phyloP scores from a whole-genome alignment of 2,888 invertebrate genomes.

The Petrolisthes cinctipes region DNA sequence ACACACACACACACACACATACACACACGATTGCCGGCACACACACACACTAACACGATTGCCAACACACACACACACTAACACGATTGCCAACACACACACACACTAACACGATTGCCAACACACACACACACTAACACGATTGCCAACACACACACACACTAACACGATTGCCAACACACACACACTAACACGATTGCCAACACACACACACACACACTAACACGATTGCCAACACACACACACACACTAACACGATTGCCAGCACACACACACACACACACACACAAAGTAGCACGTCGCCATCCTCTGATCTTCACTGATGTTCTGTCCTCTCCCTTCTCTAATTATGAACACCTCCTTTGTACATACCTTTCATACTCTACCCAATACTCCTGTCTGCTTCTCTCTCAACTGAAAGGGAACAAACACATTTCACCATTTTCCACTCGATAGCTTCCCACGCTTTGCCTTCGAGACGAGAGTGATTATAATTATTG shows the following conservation, averaged over 20 bases:
- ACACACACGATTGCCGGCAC: too few relatives aligned
- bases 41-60: background rate
- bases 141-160: slow-evolving; percentile 1
- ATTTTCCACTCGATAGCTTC: background rate
- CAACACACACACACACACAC: slow-evolving; percentile 5
- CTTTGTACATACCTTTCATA: background rate
- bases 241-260: background rate
- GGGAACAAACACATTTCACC: background rate
- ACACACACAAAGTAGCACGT: too few relatives aligned
- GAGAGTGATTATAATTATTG: background rate
- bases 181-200: too few relatives aligned
- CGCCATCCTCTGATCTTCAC: background rate
- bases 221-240: too few relatives aligned
- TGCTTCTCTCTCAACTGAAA: background rate
- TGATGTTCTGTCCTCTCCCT: background rate
- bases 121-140: background rate
- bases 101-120: background rate
- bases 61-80: background rate
- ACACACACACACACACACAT: background rate
- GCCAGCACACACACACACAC: background rate
- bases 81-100: slow-evolving; percentile 17
- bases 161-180: too few relatives aligned
- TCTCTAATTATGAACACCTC: background rate
- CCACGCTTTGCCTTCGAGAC: background rate
- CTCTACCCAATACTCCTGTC: background rate